These are phyloP conservation scores for Pemphredon lugubris DNA, from an alignment of 2,888 invertebrate species.

Conservation along the genomic window DNA sequence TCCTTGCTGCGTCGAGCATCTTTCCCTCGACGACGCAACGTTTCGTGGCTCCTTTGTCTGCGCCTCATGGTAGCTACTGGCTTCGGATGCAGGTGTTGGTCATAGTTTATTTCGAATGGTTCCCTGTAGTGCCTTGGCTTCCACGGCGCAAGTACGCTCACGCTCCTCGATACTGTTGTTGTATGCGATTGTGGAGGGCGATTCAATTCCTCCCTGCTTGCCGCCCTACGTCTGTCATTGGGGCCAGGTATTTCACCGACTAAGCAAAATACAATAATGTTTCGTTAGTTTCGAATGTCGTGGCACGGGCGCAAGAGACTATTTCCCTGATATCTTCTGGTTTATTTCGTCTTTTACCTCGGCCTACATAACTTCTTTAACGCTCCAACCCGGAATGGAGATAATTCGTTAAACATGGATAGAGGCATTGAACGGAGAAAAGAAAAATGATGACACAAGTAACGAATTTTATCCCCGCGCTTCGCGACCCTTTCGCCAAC, in stretches of 20 bases:
- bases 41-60: constrained; percentile 77
- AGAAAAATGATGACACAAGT: no score
- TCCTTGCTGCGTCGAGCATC: constrained; percentile 76
- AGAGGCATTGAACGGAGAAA: no score
- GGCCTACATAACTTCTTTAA: no score
- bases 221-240: constrained; percentile 84
- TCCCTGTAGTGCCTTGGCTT: constrained; percentile 89
- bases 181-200: constrained; percentile 85
- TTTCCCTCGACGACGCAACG: constrained; percentile 76
- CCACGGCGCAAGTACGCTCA: constrained; percentile 93
- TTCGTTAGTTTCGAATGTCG: constrained; percentile 2
- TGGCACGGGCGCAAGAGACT: no score
- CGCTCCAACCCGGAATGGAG: no score
- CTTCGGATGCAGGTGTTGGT: constrained; percentile 83
- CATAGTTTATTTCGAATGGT: constrained; percentile 90
- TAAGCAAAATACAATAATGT: constrained; percentile 71
- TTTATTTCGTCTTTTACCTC: no score
- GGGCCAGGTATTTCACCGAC: constrained; percentile 93
- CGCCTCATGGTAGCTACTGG: constrained; percentile 79
- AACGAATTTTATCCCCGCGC: no score
- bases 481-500: no score
- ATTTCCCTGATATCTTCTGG: neutral
- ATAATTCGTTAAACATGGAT: no score
- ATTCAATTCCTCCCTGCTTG: constrained; percentile 89
- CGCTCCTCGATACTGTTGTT: constrained; percentile 88